Conservation (phyloP, 2,113 vertebrate genomes). For the Dunckerocampus dactyliophorus region DNA sequence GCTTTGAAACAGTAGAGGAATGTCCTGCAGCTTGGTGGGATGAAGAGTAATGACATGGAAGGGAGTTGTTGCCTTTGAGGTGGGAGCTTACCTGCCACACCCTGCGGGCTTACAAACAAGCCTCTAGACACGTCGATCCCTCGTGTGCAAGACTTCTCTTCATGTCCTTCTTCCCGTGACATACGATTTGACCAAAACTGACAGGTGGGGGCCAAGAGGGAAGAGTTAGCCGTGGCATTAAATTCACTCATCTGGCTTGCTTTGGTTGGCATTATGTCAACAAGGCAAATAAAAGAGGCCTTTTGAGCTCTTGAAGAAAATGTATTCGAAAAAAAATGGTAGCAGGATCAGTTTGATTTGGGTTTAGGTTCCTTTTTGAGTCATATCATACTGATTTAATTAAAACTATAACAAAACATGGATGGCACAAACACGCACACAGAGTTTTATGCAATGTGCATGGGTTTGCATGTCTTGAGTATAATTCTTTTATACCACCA, state of each 20-base stretch:
- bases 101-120: constrained; percentile 54
- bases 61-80: constrained; percentile 54
- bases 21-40: constrained; percentile 55
- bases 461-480: constrained; percentile 49
- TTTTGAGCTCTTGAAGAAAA: constrained; percentile 17
- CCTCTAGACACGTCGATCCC: constrained; percentile 44
- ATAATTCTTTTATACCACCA: constrained; percentile 32
- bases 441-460: constrained; percentile 5
- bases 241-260: constrained; percentile 30
- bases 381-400: constrained; percentile 15
- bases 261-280: constrained; percentile 29
- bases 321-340: not conserved
- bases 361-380: constrained; percentile 8
- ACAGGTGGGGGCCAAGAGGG: constrained; percentile 21
- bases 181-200: constrained; percentile 36
- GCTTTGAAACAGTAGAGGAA: constrained; percentile 54
- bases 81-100: constrained; percentile 50
- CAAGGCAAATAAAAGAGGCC: constrained; percentile 26
- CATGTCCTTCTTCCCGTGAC: constrained; percentile 15
- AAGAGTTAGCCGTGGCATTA: constrained; percentile 13
- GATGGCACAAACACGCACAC: not conserved
- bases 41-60: constrained; percentile 58
- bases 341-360: not conserved
- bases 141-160: constrained; percentile 38
- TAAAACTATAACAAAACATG: constrained; percentile 3